Percentiles rank a stretch among this genome's conserved stretches.
Conservation (phyloP, 1,140 invertebrate genomes). For the Grapholita molesta region DNA sequence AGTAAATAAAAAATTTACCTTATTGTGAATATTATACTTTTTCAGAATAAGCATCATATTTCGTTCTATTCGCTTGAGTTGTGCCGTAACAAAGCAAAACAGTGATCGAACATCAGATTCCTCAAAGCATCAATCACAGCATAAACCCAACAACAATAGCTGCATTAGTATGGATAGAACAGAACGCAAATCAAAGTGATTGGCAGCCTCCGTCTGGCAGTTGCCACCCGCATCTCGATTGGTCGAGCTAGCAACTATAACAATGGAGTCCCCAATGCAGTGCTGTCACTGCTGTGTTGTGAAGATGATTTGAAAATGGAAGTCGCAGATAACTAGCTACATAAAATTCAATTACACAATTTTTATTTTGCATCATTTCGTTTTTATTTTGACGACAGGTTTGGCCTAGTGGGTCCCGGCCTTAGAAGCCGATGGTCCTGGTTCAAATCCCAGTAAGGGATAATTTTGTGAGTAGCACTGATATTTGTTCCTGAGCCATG, state of each 20-base stretch:
- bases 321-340: neutral
- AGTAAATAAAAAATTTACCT: too few relatives aligned
- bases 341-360: too few relatives aligned
- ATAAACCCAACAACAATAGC: neutral
- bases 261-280: conserved; percentile 7
- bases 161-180: conserved; percentile 2
- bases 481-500: too few relatives aligned
- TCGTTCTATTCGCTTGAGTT: too few relatives aligned
- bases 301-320: neutral
- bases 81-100: neutral
- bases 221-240: neutral
- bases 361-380: too few relatives aligned
- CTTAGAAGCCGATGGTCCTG: too few relatives aligned
- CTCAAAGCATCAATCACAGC: neutral
- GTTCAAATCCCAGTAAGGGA: too few relatives aligned
- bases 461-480: too few relatives aligned
- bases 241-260: conserved; percentile 1
- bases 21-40: too few relatives aligned
- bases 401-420: too few relatives aligned
- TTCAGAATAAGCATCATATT: too few relatives aligned
- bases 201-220: neutral
- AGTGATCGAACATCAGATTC: neutral
- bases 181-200: conserved; percentile 15
- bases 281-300: neutral
- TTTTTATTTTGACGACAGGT: too few relatives aligned